Evolutionary conservation across 2,888 invertebrate genomes (phyloP).

Genomic region (Acronicta alni): DNA sequence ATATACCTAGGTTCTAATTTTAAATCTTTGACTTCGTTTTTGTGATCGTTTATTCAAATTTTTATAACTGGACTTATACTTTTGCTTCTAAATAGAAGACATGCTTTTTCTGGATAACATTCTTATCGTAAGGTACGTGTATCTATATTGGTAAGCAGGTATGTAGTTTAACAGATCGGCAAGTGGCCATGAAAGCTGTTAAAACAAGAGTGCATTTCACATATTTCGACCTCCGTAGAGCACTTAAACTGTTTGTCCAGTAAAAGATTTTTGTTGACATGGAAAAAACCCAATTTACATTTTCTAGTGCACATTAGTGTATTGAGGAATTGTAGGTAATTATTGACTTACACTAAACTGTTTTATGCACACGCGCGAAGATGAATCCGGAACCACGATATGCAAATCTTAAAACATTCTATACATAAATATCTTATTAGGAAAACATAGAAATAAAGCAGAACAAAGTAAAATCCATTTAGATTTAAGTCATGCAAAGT

Average conservation of each 20-base stretch:
- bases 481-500: slow-evolving; percentile 36
- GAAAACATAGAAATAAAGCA: slow-evolving; percentile 20
- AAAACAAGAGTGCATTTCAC: slow-evolving; percentile 40
- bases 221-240: slow-evolving; percentile 20
- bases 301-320: not conserved
- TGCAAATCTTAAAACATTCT: no score
- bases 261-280: slow-evolving; percentile 29
- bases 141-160: no score
- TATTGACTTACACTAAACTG: no score
- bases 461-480: slow-evolving; percentile 39
- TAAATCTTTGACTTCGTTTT: not conserved
- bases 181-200: slow-evolving; percentile 41
- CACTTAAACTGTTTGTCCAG: slow-evolving; percentile 33
- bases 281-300: slow-evolving; percentile 18
- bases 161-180: slow-evolving; percentile 27
- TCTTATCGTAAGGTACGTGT: no score
- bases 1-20: not conserved
- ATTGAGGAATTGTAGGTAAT: not conserved
- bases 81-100: no score
- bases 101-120: no score
- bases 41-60: no score
- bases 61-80: no score
- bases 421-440: slow-evolving; percentile 4
- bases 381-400: no score
- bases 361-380: no score